Conservation (phyloP, 2,113 vertebrate genomes). For the Gasterosteus nipponicus region DNA sequence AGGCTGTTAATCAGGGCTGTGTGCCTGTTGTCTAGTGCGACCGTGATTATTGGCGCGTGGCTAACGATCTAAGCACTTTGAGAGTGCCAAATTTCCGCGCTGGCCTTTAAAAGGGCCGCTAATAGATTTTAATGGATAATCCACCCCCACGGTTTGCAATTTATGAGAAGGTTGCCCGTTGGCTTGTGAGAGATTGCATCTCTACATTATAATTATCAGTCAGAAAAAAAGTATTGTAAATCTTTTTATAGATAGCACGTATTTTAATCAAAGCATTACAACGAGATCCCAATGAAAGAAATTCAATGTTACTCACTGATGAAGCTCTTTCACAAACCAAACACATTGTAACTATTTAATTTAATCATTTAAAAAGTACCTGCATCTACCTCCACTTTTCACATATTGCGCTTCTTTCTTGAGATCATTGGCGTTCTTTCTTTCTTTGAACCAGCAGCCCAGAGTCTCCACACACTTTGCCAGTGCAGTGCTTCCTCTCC, state of each 20-base stretch:
- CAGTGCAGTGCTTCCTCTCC: constrained; percentile 31
- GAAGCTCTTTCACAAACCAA: constrained; percentile 4
- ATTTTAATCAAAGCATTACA: not conserved
- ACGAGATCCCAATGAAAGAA: not conserved
- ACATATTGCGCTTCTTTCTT: not conserved
- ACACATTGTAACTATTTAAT: not conserved
- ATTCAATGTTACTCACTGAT: constrained; percentile 2
- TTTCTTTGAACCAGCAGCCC: constrained; percentile 4
- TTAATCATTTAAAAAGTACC: constrained; percentile 10
- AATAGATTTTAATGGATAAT: constrained; percentile 61
- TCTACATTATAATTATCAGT: not conserved
- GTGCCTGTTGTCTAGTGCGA: constrained; percentile 52
- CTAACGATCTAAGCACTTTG: constrained; percentile 46
- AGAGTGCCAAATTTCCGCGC: constrained; percentile 50
- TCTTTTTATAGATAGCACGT: not conserved
- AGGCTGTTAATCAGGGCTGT: constrained; percentile 60
- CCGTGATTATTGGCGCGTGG: constrained; percentile 49
- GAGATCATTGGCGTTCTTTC: not conserved
- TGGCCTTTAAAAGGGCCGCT: constrained; percentile 40
- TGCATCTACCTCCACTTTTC: constrained; percentile 4
- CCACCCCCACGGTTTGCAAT: constrained; percentile 33
- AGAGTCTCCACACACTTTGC: not conserved
- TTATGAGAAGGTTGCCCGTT: not conserved
- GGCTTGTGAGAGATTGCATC: constrained; percentile 1
- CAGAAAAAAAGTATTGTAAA: not conserved